Base-by-base conservation (phyloP, 2,797 vertebrate species). In the Aldrovandia affinis region DNA sequence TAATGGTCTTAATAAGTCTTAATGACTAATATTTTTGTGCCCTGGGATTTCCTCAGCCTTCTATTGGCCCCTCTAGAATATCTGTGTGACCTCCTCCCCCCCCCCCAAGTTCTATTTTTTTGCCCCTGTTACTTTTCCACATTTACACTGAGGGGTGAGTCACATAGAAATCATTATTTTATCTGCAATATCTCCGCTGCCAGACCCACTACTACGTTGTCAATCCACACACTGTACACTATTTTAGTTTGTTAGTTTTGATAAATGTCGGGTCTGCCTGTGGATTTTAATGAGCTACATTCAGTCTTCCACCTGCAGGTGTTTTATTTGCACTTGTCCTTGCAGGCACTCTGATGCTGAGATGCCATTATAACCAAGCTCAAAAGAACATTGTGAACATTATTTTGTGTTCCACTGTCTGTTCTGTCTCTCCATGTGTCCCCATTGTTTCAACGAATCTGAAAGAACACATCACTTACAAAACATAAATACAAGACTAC, bases 361-460 rank as follows among this genome's bases (percentile, higher is more conserved):
- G 22, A 47, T 47, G 73, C 1, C 73, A 15, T 20, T 10, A 20
- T 47, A 25, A 47, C 9, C 22, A 57, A 14, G 2, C 2, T 20
- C 55, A 57, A 12, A 50, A 50, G 12, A 6, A 50, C 7, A 2
- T 14, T 44, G 6, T 47, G n/a, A n/a, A n/a, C n/a, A n/a, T n/a
- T 22, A 44, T 44, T 81, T 28, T 47, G 22, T 83, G 52, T 63
- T 82, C 42, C 75, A 80, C 12, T 36, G 12, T 85, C 30, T 88
- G 81, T 82, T 28, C 78, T 42, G 52, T 33, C 39, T 78, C 25
- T 70, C 25, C 0, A 1, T 14, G 33, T 33, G 39, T 77, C 42
- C 79, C 80, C 82, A 81, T 18, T 68, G 65, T 85, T 86, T 85
- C 42, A 84, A 30, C 80, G 61, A 78, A 79, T 59, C 59, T 55